Evolutionary conservation across 2,888 invertebrate species (phyloP), one percentile per base, ranked within the genome.

Genomic region (Bursaphelenchus okinawaensis): DNA sequence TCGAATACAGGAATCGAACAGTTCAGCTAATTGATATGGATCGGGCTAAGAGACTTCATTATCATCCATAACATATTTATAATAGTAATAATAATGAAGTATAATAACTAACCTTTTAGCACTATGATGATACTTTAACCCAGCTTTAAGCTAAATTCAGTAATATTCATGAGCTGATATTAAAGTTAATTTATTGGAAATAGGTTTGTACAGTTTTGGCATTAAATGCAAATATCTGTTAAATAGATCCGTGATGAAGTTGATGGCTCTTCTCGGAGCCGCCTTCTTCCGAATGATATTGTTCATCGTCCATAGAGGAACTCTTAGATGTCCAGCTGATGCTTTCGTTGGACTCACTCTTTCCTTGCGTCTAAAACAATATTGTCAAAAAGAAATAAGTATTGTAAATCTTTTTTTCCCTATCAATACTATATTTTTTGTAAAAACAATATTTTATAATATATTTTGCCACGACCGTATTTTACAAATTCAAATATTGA

Each of bases 251-350:
- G 40, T 40, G 40, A 40, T 40, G 40, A 40, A 40, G 40, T 40
- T 40, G 40, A 40, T 40, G 40, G n/a, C 40, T 56, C 29, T 56
- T 28, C 29, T 56, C 56, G 26, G 56, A 56, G 16, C 27, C 26
- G 12, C 26, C 56, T 24, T 56, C 68, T 29, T 68, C 68, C 29
- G 58, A 63, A 27, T 69, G 68, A 24, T 68, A 69, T 24, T 69
- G 50, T 23, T 68, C 68, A 31, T 68, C 68, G 20, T 68, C 68
- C 7, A 59, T 55, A 28, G 63, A 59, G 58, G 51, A 66, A 19
- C 58, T 52, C 24, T 59, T 66, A 9, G 58, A 67, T 20, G 68
- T 68, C 63, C 68, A 67, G n/a, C 62, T 60, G 28, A 69, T 54
- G 29, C 68, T 67, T 22, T 67, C 67, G 24, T 40, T 52, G n/a